phyloP scores from a whole-genome alignment of 2,888 invertebrate species.

The Temnothorax unifasciatus region DNA sequence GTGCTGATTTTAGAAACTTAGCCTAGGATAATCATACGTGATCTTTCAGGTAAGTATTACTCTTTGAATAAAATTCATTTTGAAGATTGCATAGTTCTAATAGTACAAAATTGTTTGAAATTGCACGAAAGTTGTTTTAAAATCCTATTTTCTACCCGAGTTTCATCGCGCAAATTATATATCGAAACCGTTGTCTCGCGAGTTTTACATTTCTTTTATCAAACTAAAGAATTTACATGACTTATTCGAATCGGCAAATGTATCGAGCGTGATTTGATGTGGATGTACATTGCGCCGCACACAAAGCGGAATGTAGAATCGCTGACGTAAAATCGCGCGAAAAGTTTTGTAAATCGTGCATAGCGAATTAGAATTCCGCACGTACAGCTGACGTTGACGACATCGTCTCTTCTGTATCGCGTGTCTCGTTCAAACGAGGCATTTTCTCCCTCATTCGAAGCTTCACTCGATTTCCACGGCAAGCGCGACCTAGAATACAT shows the following conservation, averaged over 20 bases:
- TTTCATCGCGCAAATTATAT: neutral
- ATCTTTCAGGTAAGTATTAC: constrained; percentile 55
- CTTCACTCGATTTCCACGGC: constrained; percentile 6
- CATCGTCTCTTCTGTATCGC: constrained; percentile 26
- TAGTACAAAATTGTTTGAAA: neutral
- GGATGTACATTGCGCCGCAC: neutral
- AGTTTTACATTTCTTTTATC: neutral
- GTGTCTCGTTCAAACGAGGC: constrained; percentile 20
- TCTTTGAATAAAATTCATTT: neutral
- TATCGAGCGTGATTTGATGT: constrained; percentile 4
- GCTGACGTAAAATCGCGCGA: constrained; percentile 6
- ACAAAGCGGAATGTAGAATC: neutral
- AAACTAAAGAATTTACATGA: neutral
- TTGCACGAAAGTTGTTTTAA: neutral
- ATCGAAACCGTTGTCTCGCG: neutral
- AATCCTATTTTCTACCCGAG: neutral
- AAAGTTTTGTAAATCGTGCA: constrained; percentile 28
- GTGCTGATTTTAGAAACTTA: neutral
- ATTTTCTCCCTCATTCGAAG: constrained; percentile 9
- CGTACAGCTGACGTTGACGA: constrained; percentile 27
- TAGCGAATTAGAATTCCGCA: constrained; percentile 36
- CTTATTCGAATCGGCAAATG: neutral
- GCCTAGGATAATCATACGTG: neutral
- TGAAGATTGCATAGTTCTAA: neutral
- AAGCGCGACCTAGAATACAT: constrained; percentile 26